phyloP scores from a whole-genome alignment of 2,113 vertebrate genomes.

The Ictalurus furcatus region DNA sequence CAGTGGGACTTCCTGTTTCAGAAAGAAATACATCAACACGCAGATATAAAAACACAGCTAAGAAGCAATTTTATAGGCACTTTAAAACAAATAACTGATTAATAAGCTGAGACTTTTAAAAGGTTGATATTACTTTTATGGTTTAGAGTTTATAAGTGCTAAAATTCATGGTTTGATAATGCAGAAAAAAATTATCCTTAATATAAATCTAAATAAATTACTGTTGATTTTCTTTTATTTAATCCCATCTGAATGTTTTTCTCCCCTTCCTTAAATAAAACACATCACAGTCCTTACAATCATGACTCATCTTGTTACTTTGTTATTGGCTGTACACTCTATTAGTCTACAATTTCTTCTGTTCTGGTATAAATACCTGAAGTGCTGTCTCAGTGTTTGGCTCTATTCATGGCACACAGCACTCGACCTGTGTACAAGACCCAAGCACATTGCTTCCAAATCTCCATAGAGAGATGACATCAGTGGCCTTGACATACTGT shows the following conservation, averaged over 20 bases:
- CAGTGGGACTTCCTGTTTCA: background rate
- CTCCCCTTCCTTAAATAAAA: constrained; percentile 5
- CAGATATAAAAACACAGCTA: background rate
- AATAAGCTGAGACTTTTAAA: background rate
- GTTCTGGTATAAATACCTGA: constrained; percentile 24
- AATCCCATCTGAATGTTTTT: background rate
- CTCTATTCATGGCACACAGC: constrained; percentile 46
- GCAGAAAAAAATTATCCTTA: background rate
- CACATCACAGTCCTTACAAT: background rate
- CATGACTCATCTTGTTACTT: constrained; percentile 9
- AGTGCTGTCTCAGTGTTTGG: constrained; percentile 38
- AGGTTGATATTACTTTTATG: background rate
- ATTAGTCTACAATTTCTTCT: constrained; percentile 8
- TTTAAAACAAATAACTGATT: background rate
- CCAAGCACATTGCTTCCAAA: constrained; percentile 50
- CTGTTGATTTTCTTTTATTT: background rate
- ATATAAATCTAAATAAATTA: background rate
- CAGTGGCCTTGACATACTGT: constrained; percentile 51
- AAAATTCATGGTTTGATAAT: background rate
- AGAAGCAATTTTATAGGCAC: background rate
- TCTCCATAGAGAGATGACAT: constrained; percentile 57
- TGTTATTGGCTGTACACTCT: constrained; percentile 13
- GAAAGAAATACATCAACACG: background rate
- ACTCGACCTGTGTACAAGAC: constrained; percentile 44
- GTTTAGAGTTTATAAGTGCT: background rate